Conservation (phyloP, 2,797 vertebrate species). For the Halcyon leucocephala region DNA sequence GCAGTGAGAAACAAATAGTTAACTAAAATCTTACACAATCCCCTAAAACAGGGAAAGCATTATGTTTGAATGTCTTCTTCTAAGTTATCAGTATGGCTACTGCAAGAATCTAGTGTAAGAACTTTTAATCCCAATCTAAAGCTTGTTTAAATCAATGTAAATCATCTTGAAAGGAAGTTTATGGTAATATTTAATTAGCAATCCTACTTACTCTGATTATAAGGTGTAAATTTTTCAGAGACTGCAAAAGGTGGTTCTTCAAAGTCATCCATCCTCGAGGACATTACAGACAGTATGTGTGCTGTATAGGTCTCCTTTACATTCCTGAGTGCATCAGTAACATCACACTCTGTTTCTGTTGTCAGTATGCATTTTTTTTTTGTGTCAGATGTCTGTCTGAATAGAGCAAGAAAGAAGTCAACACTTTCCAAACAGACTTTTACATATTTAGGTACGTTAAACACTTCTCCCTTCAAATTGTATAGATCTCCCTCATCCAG, state of each 20-base stretch:
- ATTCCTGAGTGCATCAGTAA: conserved; percentile 79
- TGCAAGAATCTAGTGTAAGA: background rate
- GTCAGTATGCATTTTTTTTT: conserved; percentile 80
- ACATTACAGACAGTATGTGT: conserved; percentile 78
- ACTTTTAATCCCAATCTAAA: background rate
- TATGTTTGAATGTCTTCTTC: background rate
- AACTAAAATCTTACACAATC: background rate
- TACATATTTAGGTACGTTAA: background rate
- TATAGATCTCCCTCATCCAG: background rate
- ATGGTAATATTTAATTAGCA: background rate
- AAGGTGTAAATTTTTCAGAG: conserved; percentile 85
- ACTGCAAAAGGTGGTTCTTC: conserved; percentile 74
- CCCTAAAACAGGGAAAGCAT: background rate
- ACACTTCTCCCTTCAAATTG: background rate
- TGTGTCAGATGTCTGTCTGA: conserved; percentile 72
- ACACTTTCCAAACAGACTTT: background rate
- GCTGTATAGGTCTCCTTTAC: conserved; percentile 80
- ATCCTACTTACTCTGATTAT: conserved; percentile 87
- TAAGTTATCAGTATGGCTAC: background rate
- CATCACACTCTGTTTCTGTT: conserved; percentile 83
- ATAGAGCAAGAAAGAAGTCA: conserved; percentile 31
- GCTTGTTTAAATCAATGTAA: background rate
- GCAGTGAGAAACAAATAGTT: background rate
- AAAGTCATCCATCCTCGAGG: background rate
- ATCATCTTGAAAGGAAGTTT: background rate